Base-by-base conservation (phyloP, 2,888 invertebrate genomes). In the Ctenicera cuprea region DNA sequence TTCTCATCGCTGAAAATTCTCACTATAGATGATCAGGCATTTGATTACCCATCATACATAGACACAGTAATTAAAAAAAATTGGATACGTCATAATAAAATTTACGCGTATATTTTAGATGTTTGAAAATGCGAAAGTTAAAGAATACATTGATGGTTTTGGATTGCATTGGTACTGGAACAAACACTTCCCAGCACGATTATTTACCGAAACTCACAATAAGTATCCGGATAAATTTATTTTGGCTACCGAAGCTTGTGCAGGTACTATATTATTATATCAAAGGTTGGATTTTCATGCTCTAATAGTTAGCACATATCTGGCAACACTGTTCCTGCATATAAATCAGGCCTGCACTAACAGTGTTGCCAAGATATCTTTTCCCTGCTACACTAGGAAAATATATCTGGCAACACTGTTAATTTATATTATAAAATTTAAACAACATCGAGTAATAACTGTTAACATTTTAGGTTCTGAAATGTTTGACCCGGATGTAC, bases 131-230 rank as follows among this genome's bases (percentile, higher is more conserved):
- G 4, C 0, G n/a, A 43, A 43, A 43, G 16, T 43, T 14, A 43
- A 14, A 12, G 14, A 43, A 14, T 43, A 16, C n/a, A 14, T 14
- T 7, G 43, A n/a, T 43, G 43, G n/a, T 14, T 43, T 95, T 48
- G 94, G 92, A 0, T 87, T 96, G 3, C 97, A 97, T 86, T 97
- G 95, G 93, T 97, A 97, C 84, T 89, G 89, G 71, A 94, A 96
- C 86, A 83, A 85, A 18, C 83, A 92, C 30, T 83, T 91, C 33
- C 89, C 92, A 0, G 84, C 91, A 0, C 79, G 79, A 5, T 86
- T 92, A 30, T 87, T 96, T 12, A 89, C 90, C 12, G 76, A 83
- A 37, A 89, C 94, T 0, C 83, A 84, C 26, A 52, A 83, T 4
- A 71, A 72, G 18, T 82, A 80, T 76, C 83, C 84, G 0, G 80